Evolutionary conservation across 2,888 invertebrate species (phyloP).

Genomic region (Xanthorhoe spadicearia): DNA sequence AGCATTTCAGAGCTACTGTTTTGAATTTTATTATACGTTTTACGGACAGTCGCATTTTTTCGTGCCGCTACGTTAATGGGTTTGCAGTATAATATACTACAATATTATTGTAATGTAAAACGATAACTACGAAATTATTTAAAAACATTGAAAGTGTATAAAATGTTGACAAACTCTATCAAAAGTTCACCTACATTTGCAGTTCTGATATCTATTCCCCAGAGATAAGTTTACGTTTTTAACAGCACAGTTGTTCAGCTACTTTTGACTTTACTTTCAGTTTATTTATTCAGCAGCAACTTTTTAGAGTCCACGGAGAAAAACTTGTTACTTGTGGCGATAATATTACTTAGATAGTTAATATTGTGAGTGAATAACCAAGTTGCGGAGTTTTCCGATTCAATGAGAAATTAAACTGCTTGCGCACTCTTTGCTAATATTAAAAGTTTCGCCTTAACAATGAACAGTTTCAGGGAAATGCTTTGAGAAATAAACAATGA

Average conservation of each 20-base stretch:
- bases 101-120: too few species aligned
- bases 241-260: neutral
- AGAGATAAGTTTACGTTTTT: too few species aligned
- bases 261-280: constrained; percentile 6
- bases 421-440: constrained; percentile 27
- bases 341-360: constrained; percentile 21
- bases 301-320: constrained; percentile 12
- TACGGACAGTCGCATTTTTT: too few species aligned
- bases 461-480: constrained; percentile 22
- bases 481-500: constrained; percentile 29
- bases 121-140: too few species aligned
- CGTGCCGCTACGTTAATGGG: too few species aligned
- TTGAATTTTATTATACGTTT: too few species aligned
- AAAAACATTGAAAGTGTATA: too few species aligned
- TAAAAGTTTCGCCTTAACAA: constrained; percentile 29
- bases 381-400: constrained; percentile 28
- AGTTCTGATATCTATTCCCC: too few species aligned
- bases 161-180: too few species aligned
- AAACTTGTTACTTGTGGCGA: constrained; percentile 18
- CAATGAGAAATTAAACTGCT: constrained; percentile 30
- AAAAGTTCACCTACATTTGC: too few species aligned
- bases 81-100: too few species aligned
- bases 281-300: constrained; percentile 7
- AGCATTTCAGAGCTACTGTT: too few species aligned
- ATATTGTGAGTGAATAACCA: constrained; percentile 22